phyloP scores from a whole-genome alignment of 2,888 invertebrate genomes.

The Colostygia pectinataria region DNA sequence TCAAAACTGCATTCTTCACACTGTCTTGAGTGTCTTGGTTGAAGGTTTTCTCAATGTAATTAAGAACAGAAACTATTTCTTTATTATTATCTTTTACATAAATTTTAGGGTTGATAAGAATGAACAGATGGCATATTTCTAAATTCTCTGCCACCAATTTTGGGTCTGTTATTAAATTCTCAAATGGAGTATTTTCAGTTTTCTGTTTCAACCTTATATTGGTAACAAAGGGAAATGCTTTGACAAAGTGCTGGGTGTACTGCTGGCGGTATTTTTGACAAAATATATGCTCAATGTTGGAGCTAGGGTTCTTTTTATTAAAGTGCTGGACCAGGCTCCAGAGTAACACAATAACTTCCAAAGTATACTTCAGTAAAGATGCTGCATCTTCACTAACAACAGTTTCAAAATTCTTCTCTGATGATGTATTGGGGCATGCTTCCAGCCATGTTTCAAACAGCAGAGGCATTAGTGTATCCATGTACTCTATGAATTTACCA shows the following conservation, averaged over 20 bases:
- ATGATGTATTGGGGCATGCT: constrained; percentile 82
- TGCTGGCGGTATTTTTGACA: constrained; percentile 74
- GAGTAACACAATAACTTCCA: constrained; percentile 85
- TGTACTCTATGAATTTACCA: constrained; percentile 83
- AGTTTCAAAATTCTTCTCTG: constrained; percentile 67
- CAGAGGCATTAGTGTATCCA: constrained; percentile 88
- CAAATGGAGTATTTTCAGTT: constrained; percentile 43
- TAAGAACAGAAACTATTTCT: constrained; percentile 65
- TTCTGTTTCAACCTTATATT: constrained; percentile 60
- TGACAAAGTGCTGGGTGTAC: constrained; percentile 82
- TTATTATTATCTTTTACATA: constrained; percentile 59
- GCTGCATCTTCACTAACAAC: constrained; percentile 85
- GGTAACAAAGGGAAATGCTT: constrained; percentile 83
- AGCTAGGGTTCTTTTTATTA: constrained; percentile 56
- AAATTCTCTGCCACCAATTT: constrained; percentile 65
- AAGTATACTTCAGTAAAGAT: constrained; percentile 83
- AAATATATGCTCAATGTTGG: constrained; percentile 76
- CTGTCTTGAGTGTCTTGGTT: constrained; percentile 50
- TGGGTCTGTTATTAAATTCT: constrained; percentile 62
- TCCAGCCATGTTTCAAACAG: constrained; percentile 94
- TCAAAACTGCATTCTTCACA: constrained; percentile 54
- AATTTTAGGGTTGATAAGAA: constrained; percentile 68
- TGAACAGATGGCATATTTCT: constrained; percentile 73
- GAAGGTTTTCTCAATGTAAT: constrained; percentile 79
- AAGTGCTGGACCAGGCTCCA: constrained; percentile 70